Evolutionary conservation across 2,888 invertebrate species (phyloP).

Genomic region (Actias luna): DNA sequence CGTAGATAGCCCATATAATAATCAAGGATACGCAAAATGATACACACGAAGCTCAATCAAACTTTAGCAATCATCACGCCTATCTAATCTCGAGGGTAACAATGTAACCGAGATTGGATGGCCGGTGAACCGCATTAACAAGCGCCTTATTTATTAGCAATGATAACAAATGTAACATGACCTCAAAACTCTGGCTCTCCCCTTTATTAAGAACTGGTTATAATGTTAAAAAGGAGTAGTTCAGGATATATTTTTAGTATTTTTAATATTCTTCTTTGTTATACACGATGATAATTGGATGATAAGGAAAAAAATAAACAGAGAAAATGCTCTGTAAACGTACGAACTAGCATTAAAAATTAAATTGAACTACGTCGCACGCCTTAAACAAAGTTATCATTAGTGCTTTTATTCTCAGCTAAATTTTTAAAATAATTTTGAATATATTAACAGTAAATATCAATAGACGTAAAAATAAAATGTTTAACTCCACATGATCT

Average conservation of each 20-base stretch:
- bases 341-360: too few species aligned
- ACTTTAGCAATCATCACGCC: constrained; percentile 77
- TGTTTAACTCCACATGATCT: constrained; percentile 13
- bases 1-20: constrained; percentile 22
- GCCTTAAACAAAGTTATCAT: too few species aligned
- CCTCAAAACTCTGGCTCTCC: constrained; percentile 26
- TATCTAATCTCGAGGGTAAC: constrained; percentile 73
- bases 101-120: constrained; percentile 69
- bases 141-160: constrained; percentile 63
- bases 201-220: constrained; percentile 41
- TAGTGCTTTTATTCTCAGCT: too few species aligned
- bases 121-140: constrained; percentile 63
- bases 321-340: background rate
- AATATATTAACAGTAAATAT: background rate
- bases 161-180: constrained; percentile 53
- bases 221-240: constrained; percentile 23
- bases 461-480: constrained; percentile 7
- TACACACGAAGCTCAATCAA: constrained; percentile 73
- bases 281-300: too few species aligned
- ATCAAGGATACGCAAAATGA: constrained; percentile 70
- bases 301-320: too few species aligned
- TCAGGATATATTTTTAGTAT: background rate
- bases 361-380: too few species aligned
- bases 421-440: too few species aligned
- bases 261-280: background rate